These are phyloP conservation scores for Synanthedon andrenaeformis DNA, from an alignment of 2,888 invertebrate species.

Conservation along the genomic window DNA sequence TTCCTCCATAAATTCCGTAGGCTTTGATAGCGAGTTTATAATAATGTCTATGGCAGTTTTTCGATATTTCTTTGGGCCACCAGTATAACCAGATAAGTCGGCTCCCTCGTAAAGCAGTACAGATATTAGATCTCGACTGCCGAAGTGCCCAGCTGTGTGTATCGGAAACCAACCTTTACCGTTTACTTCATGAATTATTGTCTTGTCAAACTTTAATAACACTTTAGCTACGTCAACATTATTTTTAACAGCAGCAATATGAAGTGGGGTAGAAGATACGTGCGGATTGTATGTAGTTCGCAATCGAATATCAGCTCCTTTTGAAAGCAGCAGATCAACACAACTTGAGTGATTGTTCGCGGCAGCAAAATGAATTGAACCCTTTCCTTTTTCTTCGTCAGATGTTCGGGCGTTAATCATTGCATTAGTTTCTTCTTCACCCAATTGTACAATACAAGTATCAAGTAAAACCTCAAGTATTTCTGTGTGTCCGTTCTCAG, in stretches of 20 bases:
- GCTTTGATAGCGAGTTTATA: constrained; percentile 61
- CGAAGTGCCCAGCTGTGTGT: constrained; percentile 64
- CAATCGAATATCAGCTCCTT: constrained; percentile 51
- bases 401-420: constrained; percentile 43
- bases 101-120: constrained; percentile 54
- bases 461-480: constrained; percentile 66
- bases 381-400: constrained; percentile 50
- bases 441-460: constrained; percentile 14
- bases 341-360: constrained; percentile 59
- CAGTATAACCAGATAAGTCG: constrained; percentile 49
- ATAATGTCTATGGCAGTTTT: constrained; percentile 66
- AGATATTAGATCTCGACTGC: constrained; percentile 69
- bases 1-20: constrained; percentile 63
- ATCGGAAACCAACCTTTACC: constrained; percentile 47
- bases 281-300: constrained; percentile 51
- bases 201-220: constrained; percentile 45
- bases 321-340: constrained; percentile 48
- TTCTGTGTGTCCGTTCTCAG: constrained; percentile 63
- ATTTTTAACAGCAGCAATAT: constrained; percentile 55
- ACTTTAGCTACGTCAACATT: constrained; percentile 40
- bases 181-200: constrained; percentile 52
- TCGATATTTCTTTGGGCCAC: constrained; percentile 43
- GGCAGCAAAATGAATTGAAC: constrained; percentile 69
- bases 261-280: constrained; percentile 53
- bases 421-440: constrained; percentile 33